These are phyloP conservation scores for Epinotia nisella DNA, from an alignment of 2,888 invertebrate species.

Conservation along the genomic window DNA sequence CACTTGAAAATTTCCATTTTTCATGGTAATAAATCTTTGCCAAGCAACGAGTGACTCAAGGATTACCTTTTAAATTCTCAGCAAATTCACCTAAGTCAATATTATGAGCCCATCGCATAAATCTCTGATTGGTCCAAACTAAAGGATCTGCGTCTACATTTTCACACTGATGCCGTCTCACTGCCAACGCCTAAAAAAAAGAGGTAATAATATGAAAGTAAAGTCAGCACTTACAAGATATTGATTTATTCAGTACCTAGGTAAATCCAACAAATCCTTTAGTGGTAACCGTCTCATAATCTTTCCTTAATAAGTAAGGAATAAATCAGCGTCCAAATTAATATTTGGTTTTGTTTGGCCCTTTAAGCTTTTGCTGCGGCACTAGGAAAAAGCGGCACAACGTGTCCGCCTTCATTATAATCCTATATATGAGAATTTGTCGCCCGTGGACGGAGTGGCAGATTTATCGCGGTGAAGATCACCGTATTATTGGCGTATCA, in stretches of 20 bases:
- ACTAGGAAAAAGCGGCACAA: too few species aligned
- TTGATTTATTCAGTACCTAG: too few species aligned
- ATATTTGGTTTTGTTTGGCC: too few species aligned
- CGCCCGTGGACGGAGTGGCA: too few species aligned
- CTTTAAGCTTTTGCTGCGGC: too few species aligned
- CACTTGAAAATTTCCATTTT: background rate
- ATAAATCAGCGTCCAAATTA: background rate
- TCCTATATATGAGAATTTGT: too few species aligned
- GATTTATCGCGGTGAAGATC: too few species aligned
- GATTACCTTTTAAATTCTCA: conserved; percentile 93
- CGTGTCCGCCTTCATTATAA: too few species aligned
- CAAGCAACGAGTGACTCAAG: conserved; percentile 24
- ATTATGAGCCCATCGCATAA: conserved; percentile 96
- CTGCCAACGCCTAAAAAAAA: conserved; percentile 89
- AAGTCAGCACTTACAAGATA: background rate
- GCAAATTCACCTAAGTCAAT: conserved; percentile 97
- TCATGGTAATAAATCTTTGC: background rate
- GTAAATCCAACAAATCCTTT: background rate
- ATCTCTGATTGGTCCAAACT: conserved; percentile 98
- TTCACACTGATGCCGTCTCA: conserved; percentile 94
- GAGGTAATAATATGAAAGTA: background rate
- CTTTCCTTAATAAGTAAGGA: background rate
- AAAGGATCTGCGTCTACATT: conserved; percentile 95
- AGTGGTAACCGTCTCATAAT: background rate
- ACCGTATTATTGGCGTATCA: too few species aligned